Evolutionary conservation across 1,140 invertebrate genomes (phyloP).

Genomic region (Melipona quadrifasciata): DNA sequence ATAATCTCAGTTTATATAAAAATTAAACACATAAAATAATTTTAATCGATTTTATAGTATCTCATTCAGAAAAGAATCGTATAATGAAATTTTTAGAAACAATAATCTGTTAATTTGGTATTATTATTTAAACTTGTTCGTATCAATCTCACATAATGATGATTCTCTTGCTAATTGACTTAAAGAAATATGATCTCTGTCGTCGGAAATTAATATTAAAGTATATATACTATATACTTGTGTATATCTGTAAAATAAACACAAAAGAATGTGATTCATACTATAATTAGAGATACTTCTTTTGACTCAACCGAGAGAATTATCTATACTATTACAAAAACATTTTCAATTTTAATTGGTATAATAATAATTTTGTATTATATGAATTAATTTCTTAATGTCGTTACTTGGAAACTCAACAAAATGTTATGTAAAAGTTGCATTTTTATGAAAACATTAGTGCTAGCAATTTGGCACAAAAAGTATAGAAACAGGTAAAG

Average conservation of each 20-base stretch:
- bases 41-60: background rate
- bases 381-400: background rate
- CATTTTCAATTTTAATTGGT: background rate
- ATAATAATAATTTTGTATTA: background rate
- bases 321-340: background rate
- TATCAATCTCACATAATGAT: background rate
- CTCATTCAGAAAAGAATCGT: background rate
- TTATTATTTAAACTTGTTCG: background rate
- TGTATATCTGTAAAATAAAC: too few species aligned
- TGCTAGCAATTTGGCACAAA: conserved; percentile 58
- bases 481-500: conserved; percentile 61
- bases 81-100: background rate
- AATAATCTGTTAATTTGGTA: background rate
- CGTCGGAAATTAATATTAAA: too few species aligned
- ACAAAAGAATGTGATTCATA: background rate
- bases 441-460: conserved; percentile 9
- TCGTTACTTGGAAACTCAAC: background rate
- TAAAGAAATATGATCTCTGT: background rate
- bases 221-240: too few species aligned
- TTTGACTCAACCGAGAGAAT: background rate
- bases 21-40: background rate
- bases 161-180: background rate
- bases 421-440: background rate
- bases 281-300: background rate
- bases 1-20: background rate